Conservation (phyloP, 2,797 vertebrate species). For the Dicrostonyx torquatus region DNA sequence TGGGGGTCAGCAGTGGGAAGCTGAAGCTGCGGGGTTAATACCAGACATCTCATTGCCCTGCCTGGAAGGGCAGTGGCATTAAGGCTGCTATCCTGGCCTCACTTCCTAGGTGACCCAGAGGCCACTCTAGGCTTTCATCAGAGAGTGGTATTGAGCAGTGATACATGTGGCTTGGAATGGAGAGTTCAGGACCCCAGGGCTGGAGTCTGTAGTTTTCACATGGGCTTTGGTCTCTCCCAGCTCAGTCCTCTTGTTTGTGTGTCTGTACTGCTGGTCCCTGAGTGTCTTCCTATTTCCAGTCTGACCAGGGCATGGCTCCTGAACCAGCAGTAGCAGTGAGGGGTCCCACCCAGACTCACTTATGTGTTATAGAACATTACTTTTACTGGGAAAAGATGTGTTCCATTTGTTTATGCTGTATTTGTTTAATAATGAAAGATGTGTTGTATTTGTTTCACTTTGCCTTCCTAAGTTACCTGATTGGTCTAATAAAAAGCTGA, state of each 20-base stretch:
- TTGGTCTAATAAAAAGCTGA: too few species aligned
- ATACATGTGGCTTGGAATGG: background rate
- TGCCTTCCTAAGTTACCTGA: too few species aligned
- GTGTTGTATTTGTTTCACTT: too few species aligned
- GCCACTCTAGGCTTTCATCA: background rate
- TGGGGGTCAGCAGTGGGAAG: background rate
- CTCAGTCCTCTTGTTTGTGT: background rate
- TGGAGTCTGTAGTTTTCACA: background rate
- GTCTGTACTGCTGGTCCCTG: background rate
- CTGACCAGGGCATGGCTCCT: background rate
- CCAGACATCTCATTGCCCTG: background rate
- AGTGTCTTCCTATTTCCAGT: background rate
- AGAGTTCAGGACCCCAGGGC: background rate
- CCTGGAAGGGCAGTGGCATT: background rate
- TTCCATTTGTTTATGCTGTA: too few species aligned
- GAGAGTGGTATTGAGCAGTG: background rate
- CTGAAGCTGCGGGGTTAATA: background rate
- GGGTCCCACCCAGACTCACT: background rate
- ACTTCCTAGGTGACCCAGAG: background rate
- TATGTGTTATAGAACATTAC: too few species aligned
- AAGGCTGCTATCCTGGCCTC: background rate
- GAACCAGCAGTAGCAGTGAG: background rate
- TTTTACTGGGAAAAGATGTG: too few species aligned
- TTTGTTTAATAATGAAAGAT: too few species aligned
- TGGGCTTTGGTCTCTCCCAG: background rate